phyloP scores from a whole-genome alignment of 2,888 invertebrate genomes.

The Drosophila mimetica region DNA sequence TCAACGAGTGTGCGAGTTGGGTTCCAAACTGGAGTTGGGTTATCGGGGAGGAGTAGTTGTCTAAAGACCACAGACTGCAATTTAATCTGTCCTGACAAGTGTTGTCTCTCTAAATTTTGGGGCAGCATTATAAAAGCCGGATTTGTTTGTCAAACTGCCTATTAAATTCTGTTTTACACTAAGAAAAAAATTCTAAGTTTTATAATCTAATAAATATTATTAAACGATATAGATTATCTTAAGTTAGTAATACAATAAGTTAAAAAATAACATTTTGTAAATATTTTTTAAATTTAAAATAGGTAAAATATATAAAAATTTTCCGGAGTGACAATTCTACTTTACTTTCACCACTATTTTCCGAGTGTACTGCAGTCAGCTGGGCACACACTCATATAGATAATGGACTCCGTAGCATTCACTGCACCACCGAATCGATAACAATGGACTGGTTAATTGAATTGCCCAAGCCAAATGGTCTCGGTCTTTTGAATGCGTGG shows the following conservation, averaged over 20 bases:
- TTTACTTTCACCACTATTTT: too few relatives aligned
- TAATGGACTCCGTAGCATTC: constrained; percentile 42
- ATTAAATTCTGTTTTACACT: neutral
- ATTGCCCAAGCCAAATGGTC: constrained; percentile 45
- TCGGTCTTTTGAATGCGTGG: constrained; percentile 67
- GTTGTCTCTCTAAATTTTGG: constrained; percentile 54
- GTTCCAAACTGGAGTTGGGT: constrained; percentile 1
- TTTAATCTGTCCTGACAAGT: constrained; percentile 16
- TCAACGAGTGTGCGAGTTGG: constrained; percentile 20
- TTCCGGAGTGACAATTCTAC: too few relatives aligned
- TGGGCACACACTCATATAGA: constrained; percentile 36
- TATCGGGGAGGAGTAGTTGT: neutral
- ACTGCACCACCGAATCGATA: constrained; percentile 20
- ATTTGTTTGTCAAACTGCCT: constrained; percentile 27
- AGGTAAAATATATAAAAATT: too few relatives aligned
- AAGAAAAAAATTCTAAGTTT: neutral
- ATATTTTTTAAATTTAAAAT: too few relatives aligned
- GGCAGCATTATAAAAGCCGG: constrained; percentile 22
- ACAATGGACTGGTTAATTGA: constrained; percentile 70
- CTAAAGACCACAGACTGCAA: constrained; percentile 7
- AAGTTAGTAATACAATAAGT: too few relatives aligned
- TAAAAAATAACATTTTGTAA: too few relatives aligned
- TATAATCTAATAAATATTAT: too few relatives aligned
- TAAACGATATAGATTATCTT: too few relatives aligned
- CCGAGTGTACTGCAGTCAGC: constrained; percentile 47